These are phyloP conservation scores for Acinonyx jubatus DNA, from an alignment of 2,113 vertebrate species.

Conservation along the genomic window DNA sequence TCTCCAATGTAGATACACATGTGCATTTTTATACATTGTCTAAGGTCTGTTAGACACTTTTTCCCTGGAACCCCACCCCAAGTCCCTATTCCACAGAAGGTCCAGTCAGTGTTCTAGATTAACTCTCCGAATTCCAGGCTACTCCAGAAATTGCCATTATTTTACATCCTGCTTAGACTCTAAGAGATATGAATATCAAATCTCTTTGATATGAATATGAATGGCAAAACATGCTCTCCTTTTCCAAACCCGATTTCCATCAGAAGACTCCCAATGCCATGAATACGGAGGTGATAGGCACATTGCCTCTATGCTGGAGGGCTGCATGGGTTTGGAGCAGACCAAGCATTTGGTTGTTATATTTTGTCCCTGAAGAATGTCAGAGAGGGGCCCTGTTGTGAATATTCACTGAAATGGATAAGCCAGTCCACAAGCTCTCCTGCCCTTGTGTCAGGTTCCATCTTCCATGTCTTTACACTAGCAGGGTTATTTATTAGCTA, in stretches of 20 bases:
- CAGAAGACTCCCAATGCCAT: not conserved
- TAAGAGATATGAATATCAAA: not conserved
- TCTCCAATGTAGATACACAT: not conserved
- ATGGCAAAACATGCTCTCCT: not conserved
- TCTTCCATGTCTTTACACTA: not conserved
- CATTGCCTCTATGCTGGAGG: not conserved
- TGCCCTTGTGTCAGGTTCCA: not conserved
- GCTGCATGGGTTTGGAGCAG: not conserved
- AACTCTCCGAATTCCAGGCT: not conserved
- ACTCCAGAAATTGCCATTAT: not conserved
- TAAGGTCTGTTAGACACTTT: not conserved
- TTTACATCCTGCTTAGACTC: not conserved
- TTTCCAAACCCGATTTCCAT: not conserved
- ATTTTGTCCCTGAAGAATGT: not conserved
- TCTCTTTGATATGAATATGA: not conserved
- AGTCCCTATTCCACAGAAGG: not conserved
- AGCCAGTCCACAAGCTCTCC: not conserved
- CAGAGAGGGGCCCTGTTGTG: not conserved
- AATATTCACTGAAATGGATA: not conserved
- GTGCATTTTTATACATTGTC: not conserved
- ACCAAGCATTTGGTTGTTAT: not conserved
- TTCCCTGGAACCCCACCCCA: not conserved
- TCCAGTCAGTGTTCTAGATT: not conserved
- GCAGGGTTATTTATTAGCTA: not conserved
- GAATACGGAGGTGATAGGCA: not conserved